Conservation (phyloP, 2,888 invertebrate species). For the Drosophila seclusa region DNA sequence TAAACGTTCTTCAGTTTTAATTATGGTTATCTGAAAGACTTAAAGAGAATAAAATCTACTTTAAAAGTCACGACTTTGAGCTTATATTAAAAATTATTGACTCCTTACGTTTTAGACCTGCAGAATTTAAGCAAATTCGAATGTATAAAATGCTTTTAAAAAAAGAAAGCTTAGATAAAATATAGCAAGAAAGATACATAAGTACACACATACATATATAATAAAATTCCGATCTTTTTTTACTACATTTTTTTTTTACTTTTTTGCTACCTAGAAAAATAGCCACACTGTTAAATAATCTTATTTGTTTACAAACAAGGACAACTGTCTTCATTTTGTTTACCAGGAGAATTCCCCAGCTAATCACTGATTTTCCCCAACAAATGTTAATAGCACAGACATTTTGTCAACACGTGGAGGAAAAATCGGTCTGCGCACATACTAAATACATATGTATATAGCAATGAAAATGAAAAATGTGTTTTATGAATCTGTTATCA, state of each 20-base stretch:
- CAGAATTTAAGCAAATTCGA: background rate
- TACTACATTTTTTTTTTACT: background rate
- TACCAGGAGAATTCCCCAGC: slow-evolving; percentile 6
- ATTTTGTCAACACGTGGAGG: slow-evolving; percentile 36
- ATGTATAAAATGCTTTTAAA: too few species aligned
- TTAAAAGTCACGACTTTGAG: too few species aligned
- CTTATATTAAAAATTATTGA: background rate
- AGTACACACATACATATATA: background rate
- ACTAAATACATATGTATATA: background rate
- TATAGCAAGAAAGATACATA: background rate
- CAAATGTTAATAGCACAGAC: slow-evolving; percentile 18
- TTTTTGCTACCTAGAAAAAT: background rate
- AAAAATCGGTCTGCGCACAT: background rate
- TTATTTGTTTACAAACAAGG: background rate
- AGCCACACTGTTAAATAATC: background rate
- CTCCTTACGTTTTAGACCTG: background rate
- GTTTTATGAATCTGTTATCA: slow-evolving; percentile 16
- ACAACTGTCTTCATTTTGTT: background rate
- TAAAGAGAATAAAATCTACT: background rate
- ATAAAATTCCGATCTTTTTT: background rate
- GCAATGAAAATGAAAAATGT: slow-evolving; percentile 23
- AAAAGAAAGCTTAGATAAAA: background rate
- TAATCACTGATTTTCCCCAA: slow-evolving; percentile 29
- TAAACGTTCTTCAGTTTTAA: background rate
- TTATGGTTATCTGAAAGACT: background rate